These are phyloP conservation scores for Drosophila kikkawai DNA, from an alignment of 1,140 invertebrate genomes.

Conservation along the genomic window DNA sequence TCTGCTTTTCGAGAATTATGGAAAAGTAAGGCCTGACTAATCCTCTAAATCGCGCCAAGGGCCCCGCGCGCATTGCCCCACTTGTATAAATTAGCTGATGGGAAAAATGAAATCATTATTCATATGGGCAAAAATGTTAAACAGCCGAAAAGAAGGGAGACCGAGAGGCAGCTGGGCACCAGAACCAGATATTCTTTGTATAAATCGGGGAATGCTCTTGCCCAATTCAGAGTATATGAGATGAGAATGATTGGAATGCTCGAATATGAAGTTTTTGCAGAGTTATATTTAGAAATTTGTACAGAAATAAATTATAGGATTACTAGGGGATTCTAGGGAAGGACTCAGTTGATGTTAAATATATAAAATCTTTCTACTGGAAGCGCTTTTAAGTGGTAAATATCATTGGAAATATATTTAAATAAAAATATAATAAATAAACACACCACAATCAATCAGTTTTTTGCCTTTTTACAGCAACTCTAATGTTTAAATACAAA, in stretches of 20 bases:
- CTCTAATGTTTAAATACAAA: background rate
- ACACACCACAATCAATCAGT: background rate
- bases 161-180: slow-evolving; percentile 23
- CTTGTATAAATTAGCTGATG: slow-evolving; percentile 84
- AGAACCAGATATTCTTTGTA: slow-evolving; percentile 5
- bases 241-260: slow-evolving; percentile 29
- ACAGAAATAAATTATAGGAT: slow-evolving; percentile 1
- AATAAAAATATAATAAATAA: no score
- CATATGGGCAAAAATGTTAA: slow-evolving; percentile 78
- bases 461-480: background rate
- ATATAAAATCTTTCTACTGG: no score
- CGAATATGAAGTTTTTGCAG: background rate
- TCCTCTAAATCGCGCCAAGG: slow-evolving; percentile 82
- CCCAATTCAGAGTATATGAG: slow-evolving; percentile 1
- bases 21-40: slow-evolving; percentile 84
- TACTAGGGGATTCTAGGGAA: background rate
- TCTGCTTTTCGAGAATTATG: slow-evolving; percentile 76
- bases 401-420: background rate
- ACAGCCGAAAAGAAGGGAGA: slow-evolving; percentile 56
- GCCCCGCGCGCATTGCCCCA: slow-evolving; percentile 69
- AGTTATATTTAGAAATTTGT: background rate
- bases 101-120: slow-evolving; percentile 85
- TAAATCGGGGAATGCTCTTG: slow-evolving; percentile 48
- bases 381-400: background rate
- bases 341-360: background rate